These are phyloP conservation scores for Paragorgia papillata DNA, from an alignment of 92 coral and sea anemone genomes.

Conservation along the genomic window DNA sequence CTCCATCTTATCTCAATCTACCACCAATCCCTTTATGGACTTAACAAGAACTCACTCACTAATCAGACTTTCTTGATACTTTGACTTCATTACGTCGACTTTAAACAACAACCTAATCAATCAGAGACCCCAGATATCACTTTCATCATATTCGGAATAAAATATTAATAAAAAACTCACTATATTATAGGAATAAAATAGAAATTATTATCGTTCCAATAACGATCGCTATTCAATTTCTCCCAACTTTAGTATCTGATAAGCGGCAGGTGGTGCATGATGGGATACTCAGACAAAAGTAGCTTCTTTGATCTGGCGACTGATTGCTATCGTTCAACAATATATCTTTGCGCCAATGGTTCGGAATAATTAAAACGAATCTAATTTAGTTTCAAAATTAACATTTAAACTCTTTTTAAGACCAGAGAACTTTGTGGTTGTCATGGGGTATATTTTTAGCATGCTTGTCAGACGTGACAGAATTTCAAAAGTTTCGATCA, in stretches of 20 bases:
- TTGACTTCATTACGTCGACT: background rate
- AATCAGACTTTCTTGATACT: background rate
- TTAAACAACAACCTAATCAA: background rate
- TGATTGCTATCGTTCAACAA: no score
- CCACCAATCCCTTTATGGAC: slow-evolving; percentile 24
- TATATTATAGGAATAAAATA: background rate
- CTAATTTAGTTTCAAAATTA: slow-evolving; percentile 14
- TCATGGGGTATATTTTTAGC: no score
- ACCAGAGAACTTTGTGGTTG: background rate
- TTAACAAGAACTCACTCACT: background rate
- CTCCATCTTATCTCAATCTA: slow-evolving; percentile 25
- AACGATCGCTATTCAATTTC: slow-evolving; percentile 29
- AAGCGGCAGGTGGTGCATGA: slow-evolving; percentile 51
- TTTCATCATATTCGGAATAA: background rate
- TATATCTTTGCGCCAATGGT: slow-evolving; percentile 17
- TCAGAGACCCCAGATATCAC: background rate
- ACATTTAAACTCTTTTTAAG: slow-evolving; percentile 1
- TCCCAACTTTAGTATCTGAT: slow-evolving; percentile 26
- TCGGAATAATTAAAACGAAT: slow-evolving; percentile 6
- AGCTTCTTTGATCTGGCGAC: background rate
- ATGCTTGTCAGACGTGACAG: no score
- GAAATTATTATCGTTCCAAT: background rate
- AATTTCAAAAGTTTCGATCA: no score
- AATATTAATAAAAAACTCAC: background rate
- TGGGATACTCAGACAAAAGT: slow-evolving; percentile 20